phyloP scores from a whole-genome alignment of 2,113 vertebrate species.

The Scalopus aquaticus region DNA sequence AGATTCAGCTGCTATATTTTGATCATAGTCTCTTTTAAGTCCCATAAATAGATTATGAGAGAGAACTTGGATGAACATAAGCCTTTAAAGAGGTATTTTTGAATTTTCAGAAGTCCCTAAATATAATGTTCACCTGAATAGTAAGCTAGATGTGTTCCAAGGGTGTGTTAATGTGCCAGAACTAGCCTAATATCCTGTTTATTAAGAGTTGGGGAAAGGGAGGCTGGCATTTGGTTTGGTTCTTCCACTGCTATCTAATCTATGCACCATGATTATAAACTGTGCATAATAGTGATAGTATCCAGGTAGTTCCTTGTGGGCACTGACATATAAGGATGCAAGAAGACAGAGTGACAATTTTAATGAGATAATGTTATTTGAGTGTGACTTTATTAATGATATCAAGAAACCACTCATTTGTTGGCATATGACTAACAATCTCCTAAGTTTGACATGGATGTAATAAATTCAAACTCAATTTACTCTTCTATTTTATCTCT shows the following conservation, averaged over 20 bases:
- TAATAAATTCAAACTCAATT: constrained; percentile 66
- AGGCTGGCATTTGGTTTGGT: not conserved
- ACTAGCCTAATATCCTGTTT: not conserved
- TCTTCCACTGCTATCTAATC: not conserved
- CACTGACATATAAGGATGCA: not conserved
- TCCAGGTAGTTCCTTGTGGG: not conserved
- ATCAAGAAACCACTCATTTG: constrained; percentile 40
- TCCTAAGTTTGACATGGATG: constrained; percentile 42
- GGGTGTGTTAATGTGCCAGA: not conserved
- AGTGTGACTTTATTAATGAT: constrained; percentile 37
- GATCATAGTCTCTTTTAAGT: not conserved
- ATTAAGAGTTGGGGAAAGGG: not conserved
- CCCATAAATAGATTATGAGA: not conserved
- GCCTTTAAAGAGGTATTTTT: not conserved
- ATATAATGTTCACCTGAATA: not conserved
- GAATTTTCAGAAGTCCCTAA: not conserved
- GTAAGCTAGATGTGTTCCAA: not conserved
- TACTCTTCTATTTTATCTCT: constrained; percentile 4
- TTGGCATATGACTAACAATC: constrained; percentile 60
- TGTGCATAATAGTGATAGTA: not conserved
- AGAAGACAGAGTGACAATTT: not conserved
- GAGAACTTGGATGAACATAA: not conserved
- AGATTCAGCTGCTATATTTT: not conserved
- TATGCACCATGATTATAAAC: not conserved
- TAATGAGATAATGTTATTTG: constrained; percentile 20